Conservation (phyloP, 2,113 vertebrate genomes). For the Thunnus maccoyii region DNA sequence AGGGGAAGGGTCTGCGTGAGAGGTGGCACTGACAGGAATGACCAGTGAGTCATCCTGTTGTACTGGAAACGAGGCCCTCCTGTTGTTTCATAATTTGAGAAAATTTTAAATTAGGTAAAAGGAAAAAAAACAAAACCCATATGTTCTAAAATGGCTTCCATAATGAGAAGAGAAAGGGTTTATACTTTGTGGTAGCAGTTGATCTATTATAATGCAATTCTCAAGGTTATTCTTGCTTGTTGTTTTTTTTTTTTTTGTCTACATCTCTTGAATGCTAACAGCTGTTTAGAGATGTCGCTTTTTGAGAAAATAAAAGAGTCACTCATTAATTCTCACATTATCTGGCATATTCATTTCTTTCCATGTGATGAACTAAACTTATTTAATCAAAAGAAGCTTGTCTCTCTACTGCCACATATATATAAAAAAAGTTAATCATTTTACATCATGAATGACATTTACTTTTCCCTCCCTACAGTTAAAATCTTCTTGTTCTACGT, state of each 20-base stretch:
- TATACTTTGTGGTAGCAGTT: not conserved
- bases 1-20: conserved; percentile 22
- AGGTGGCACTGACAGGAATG: conserved; percentile 24
- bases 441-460: conserved; percentile 11
- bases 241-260: not conserved
- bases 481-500: conserved; percentile 98
- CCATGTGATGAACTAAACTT: too few species aligned
- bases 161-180: conserved; percentile 15
- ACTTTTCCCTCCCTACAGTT: conserved; percentile 81
- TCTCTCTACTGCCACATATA: not conserved
- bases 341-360: not conserved
- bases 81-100: conserved; percentile 38
- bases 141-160: conserved; percentile 16
- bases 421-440: not conserved
- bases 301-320: not conserved
- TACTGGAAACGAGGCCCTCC: conserved; percentile 43
- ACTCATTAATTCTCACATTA: not conserved
- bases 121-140: not conserved
- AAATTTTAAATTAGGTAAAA: conserved; percentile 32
- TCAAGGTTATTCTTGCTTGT: not conserved
- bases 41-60: conserved; percentile 60
- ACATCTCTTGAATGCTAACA: not conserved
- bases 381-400: not conserved
- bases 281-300: not conserved
- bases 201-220: not conserved